phyloP scores from a whole-genome alignment of 2,888 invertebrate genomes.

The Eupithecia dodoneata region DNA sequence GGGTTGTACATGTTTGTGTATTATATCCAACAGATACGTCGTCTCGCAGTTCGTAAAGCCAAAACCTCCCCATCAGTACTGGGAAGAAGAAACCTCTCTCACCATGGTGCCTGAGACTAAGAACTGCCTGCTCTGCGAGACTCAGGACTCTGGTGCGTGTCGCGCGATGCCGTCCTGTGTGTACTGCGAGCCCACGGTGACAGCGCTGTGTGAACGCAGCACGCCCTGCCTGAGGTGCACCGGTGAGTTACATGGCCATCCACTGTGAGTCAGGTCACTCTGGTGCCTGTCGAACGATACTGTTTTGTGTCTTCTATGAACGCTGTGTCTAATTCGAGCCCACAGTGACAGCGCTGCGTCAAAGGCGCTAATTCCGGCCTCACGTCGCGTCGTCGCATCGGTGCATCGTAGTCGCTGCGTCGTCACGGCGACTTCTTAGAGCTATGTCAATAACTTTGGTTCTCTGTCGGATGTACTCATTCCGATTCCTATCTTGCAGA shows the following conservation, averaged over 20 bases:
- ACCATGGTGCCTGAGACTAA: constrained; percentile 71
- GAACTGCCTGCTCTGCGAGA: constrained; percentile 77
- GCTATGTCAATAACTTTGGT: too few relatives aligned
- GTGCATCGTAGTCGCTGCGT: too few relatives aligned
- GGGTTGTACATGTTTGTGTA: neutral
- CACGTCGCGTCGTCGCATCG: too few relatives aligned
- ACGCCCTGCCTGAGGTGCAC: constrained; percentile 74
- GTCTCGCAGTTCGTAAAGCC: constrained; percentile 76
- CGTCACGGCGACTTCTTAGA: too few relatives aligned
- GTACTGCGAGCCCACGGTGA: constrained; percentile 76
- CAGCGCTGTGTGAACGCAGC: constrained; percentile 73
- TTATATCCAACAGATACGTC: constrained; percentile 61
- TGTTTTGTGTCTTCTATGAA: constrained; percentile 48
- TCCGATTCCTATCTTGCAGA: too few relatives aligned
- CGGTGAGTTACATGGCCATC: constrained; percentile 9
- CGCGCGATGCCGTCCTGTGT: constrained; percentile 77
- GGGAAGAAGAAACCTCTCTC: constrained; percentile 76
- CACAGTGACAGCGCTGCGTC: constrained; percentile 73
- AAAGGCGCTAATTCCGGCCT: too few relatives aligned
- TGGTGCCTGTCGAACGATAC: constrained; percentile 75
- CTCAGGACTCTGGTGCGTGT: constrained; percentile 75
- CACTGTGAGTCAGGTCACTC: constrained; percentile 62
- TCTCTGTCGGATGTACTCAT: too few relatives aligned
- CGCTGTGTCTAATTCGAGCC: constrained; percentile 75
- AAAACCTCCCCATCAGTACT: constrained; percentile 76